Conservation (phyloP, 2,888 invertebrate genomes). For the Apotomis turbidana region DNA sequence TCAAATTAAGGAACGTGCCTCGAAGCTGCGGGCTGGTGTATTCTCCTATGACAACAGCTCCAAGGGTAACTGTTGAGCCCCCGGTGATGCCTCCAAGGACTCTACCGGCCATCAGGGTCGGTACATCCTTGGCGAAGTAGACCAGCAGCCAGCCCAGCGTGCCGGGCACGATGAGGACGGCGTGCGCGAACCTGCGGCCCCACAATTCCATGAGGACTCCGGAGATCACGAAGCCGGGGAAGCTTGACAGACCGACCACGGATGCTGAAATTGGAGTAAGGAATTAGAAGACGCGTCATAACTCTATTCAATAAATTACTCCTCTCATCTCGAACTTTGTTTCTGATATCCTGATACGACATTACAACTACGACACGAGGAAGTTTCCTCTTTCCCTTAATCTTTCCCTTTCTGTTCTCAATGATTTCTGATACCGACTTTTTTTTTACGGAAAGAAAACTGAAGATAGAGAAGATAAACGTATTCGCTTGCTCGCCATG, state of each 20-base stretch:
- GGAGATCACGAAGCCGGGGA: neutral
- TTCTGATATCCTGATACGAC: too few relatives aligned
- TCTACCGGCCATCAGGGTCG: neutral
- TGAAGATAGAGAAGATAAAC: too few relatives aligned
- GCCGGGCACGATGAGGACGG: neutral
- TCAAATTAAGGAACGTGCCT: neutral
- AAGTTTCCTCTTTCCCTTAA: too few relatives aligned
- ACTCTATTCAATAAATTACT: too few relatives aligned
- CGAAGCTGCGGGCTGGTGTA: conserved; percentile 1
- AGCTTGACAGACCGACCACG: neutral
- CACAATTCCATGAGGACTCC: neutral
- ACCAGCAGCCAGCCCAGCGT: neutral
- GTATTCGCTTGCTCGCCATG: too few relatives aligned
- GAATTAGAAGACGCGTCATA: neutral
- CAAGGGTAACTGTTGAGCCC: neutral
- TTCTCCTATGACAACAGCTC: conserved; percentile 1
- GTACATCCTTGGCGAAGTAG: neutral
- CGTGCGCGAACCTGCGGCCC: neutral
- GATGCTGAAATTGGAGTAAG: neutral
- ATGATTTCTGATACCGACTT: too few relatives aligned
- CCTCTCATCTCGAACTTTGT: too few relatives aligned
- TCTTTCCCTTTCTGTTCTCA: too few relatives aligned
- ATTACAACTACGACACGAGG: too few relatives aligned
- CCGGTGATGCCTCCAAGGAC: neutral
- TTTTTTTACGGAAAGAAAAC: too few relatives aligned